A percentile compares a stretch with the other conserved stretches of the same genome.
phyloP scores from a whole-genome alignment of 2,113 vertebrate species.

The Labeo catla region DNA sequence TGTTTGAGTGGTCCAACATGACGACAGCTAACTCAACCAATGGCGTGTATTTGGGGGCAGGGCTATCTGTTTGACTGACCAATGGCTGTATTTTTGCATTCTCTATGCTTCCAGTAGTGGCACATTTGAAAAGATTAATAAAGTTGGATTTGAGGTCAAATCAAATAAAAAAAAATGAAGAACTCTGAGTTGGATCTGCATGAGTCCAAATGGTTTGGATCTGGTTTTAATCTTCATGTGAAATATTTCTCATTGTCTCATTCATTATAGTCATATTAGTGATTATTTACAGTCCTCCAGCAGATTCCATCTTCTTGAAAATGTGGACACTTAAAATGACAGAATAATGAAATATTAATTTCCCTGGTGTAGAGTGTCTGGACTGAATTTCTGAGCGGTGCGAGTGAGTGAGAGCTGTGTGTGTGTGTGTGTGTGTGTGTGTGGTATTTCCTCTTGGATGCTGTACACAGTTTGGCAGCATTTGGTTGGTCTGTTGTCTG shows the following conservation, averaged over 20 bases:
- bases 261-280: background rate
- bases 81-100: background rate
- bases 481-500: constrained; percentile 65
- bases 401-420: background rate
- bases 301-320: background rate
- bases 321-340: background rate
- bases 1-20: background rate
- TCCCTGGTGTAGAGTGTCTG: background rate
- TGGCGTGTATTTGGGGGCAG: background rate
- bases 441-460: constrained; percentile 70
- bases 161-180: background rate
- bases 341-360: background rate
- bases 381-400: background rate
- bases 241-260: background rate
- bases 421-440: background rate
- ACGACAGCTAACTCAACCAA: background rate
- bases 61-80: background rate
- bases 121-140: background rate
- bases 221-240: background rate
- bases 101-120: background rate
- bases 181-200: background rate
- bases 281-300: background rate
- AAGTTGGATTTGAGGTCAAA: background rate
- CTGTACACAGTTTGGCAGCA: constrained; percentile 69
- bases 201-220: background rate